Conservation (phyloP, 2,888 invertebrate genomes). For the Sisyra nigra region DNA sequence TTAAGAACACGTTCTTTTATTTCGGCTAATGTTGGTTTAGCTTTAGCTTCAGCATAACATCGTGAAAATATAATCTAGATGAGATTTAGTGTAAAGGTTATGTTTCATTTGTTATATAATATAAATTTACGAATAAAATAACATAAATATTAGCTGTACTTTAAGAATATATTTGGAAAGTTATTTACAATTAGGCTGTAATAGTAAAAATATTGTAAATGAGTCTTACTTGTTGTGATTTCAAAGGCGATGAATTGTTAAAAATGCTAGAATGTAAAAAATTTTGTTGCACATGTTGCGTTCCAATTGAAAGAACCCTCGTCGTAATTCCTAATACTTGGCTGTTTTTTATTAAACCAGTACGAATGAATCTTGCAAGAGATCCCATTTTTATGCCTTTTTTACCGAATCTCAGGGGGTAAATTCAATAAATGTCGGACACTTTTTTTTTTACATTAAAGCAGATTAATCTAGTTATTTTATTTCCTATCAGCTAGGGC, state of each 20-base stretch:
- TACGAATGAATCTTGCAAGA: background rate
- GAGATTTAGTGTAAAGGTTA: background rate
- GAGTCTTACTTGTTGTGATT: background rate
- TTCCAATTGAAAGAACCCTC: background rate
- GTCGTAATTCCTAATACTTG: background rate
- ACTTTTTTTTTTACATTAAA: background rate
- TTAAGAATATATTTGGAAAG: background rate
- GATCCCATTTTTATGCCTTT: background rate
- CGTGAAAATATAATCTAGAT: conserved; percentile 9
- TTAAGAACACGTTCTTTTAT: conserved; percentile 70
- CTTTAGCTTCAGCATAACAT: conserved; percentile 23
- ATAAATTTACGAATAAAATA: background rate
- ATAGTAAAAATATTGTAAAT: background rate
- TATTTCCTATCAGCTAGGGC: too few species aligned
- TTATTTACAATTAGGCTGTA: background rate
- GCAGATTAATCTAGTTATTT: too few species aligned
- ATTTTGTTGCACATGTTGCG: background rate
- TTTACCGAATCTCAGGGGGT: background rate
- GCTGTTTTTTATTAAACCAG: background rate
- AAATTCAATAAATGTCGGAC: background rate
- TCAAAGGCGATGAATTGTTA: background rate
- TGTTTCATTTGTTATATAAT: background rate
- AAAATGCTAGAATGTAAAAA: conserved; percentile 1
- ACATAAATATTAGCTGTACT: background rate
- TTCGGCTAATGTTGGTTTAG: conserved; percentile 41